phyloP scores from a whole-genome alignment of 2,113 vertebrate species.

The Boleophthalmus pectinirostris region DNA sequence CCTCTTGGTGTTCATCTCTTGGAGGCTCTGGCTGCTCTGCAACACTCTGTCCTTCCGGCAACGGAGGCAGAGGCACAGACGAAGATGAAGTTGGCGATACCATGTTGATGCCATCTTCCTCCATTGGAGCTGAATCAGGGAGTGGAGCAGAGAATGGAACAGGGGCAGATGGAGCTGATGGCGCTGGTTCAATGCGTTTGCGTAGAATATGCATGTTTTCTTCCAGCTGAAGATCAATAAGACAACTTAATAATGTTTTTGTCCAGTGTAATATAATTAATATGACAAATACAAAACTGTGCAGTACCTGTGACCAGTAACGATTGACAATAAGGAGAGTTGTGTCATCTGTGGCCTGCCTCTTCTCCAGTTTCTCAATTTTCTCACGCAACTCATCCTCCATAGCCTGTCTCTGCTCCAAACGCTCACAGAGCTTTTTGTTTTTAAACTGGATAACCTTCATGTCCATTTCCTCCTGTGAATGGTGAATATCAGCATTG shows the following conservation, averaged over 20 bases:
- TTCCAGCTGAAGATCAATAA: slow-evolving; percentile 79
- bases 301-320: slow-evolving; percentile 88
- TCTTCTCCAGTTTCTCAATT: slow-evolving; percentile 92
- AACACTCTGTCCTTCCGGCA: slow-evolving; percentile 63
- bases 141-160: slow-evolving; percentile 30
- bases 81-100: slow-evolving; percentile 45
- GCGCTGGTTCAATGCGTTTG: slow-evolving; percentile 76
- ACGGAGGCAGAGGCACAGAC: slow-evolving; percentile 56
- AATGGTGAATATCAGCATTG: neutral
- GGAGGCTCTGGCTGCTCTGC: slow-evolving; percentile 53
- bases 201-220: slow-evolving; percentile 82
- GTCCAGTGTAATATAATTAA: neutral
- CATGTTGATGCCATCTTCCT: slow-evolving; percentile 51
- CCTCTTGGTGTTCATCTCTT: slow-evolving; percentile 35
- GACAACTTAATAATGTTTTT: neutral
- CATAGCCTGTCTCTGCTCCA: slow-evolving; percentile 90
- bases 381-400: slow-evolving; percentile 91
- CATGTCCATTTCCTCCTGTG: slow-evolving; percentile 94
- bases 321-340: slow-evolving; percentile 91
- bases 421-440: slow-evolving; percentile 88
- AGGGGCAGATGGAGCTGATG: slow-evolving; percentile 25
- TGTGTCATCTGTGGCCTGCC: slow-evolving; percentile 91
- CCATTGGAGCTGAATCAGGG: slow-evolving; percentile 56
- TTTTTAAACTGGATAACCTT: slow-evolving; percentile 95
- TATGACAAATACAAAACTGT: neutral